Evolutionary conservation across 2,797 vertebrate genomes (phyloP), one percentile per base, ranked within the genome.

Genomic region (Peromyscus nudipes): DNA sequence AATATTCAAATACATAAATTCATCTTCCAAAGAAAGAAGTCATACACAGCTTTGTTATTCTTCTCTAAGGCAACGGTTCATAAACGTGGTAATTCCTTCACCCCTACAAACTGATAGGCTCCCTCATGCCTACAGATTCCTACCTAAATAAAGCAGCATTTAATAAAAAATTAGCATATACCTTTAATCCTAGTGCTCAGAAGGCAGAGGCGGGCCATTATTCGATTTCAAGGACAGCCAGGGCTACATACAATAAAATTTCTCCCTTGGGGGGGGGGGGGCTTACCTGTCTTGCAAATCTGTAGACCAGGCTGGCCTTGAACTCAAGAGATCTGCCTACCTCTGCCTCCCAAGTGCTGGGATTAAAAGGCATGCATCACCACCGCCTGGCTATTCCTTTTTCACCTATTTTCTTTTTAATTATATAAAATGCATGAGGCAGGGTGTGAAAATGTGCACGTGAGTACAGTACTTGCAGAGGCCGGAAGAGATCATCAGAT

Each of bases 121-220:
- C 8, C 27, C 37, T 46, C n/a, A 83, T 88, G 75, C 31, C 64
- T 93, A 55, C 14, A 96, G 14, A 57, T 91, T 60, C 93, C 29
- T 93, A 83, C 60, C 67, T 93, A 95, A 96, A 93, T 34, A 31
- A 96, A 65, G 37, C 34, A 86, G n/a, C 77, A 49, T 67, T 92
- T 43, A 46, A 65, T 94, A 64, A 94, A 89, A 94, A 52, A 27
- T 49, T 46, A 25, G 31, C 49, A n/a, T 55, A 40, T 13, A 16
- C 27, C 57, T 43, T 43, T 29, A 43, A 64, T 43, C 81, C 27
- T 40, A 43, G 14, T 57, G 40, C 37, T 64, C 25, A 6, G 3
- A 23, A 82, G 80, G 13, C 57, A 62, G 81, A 83, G 57, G 27
- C 16, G 29, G 16, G 27, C 17, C 8, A 4, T 21, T n/a, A 57